Conservation (phyloP, 2,113 vertebrate species). For the Rhinichthys klamathensis region DNA sequence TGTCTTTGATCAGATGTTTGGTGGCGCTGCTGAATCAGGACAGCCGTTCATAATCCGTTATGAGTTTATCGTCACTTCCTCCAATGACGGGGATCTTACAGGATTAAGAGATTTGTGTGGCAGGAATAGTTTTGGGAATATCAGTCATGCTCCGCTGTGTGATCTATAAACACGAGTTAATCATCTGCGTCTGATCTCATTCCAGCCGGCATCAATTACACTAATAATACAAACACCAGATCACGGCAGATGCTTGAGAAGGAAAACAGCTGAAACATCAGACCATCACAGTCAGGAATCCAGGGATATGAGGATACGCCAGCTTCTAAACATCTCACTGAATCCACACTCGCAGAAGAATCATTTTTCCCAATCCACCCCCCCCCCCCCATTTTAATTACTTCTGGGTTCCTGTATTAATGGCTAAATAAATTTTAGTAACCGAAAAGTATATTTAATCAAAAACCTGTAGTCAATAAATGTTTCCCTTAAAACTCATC, state of each 20-base stretch:
- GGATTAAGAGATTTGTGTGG: background rate
- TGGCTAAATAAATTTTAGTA: background rate
- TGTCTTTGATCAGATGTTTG: no score
- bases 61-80: background rate
- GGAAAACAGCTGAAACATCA: background rate
- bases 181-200: conserved; percentile 7
- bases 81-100: background rate
- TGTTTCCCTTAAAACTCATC: no score
- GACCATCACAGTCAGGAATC: background rate
- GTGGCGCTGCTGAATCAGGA: background rate
- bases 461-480: no score
- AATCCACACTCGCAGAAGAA: background rate
- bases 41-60: background rate
- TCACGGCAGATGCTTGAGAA: background rate
- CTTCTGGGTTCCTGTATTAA: background rate
- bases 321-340: background rate
- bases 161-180: background rate
- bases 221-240: background rate
- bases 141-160: background rate
- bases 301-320: background rate
- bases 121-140: background rate
- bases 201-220: conserved; percentile 8
- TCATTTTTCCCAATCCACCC: accelerated
- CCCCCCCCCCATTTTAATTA: background rate
- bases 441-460: background rate